Evolutionary conservation across 2,797 vertebrate species (phyloP).

Genomic region (Gymnodraco acuticeps): DNA sequence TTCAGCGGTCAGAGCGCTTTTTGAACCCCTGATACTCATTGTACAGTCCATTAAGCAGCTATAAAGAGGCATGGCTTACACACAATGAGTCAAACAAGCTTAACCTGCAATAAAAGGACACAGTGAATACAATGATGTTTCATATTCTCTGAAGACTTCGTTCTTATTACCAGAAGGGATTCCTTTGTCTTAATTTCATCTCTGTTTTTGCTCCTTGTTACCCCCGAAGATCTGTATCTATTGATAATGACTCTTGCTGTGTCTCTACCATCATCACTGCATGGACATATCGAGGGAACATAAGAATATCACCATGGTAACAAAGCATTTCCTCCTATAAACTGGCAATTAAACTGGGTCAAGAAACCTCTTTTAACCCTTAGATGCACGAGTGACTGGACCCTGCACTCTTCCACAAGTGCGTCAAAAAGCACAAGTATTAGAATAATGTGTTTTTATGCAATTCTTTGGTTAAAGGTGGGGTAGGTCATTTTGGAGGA

Average conservation of each 20-base stretch:
- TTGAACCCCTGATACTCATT: slow-evolving; percentile 62
- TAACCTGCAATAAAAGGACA: slow-evolving; percentile 16
- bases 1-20: slow-evolving; percentile 46
- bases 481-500: no score
- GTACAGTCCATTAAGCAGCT: slow-evolving; percentile 64
- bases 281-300: slow-evolving; percentile 53
- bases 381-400: no score
- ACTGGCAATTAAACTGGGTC: slow-evolving; percentile 78
- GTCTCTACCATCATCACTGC: slow-evolving; percentile 63
- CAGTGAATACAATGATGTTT: slow-evolving; percentile 8
- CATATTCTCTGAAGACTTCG: background rate
- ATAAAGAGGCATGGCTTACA: slow-evolving; percentile 27
- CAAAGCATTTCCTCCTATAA: slow-evolving; percentile 61
- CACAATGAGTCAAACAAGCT: background rate
- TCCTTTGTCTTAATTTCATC: slow-evolving; percentile 38
- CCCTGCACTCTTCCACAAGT: no score
- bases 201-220: background rate
- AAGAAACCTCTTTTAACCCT: slow-evolving; percentile 55
- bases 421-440: no score
- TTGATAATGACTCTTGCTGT: slow-evolving; percentile 55
- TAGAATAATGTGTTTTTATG: no score
- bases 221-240: slow-evolving; percentile 18
- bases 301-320: slow-evolving; percentile 67
- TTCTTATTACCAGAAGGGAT: slow-evolving; percentile 25
- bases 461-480: no score